These are phyloP conservation scores for Apamea crenata DNA, from an alignment of 2,888 invertebrate species.

Conservation along the genomic window DNA sequence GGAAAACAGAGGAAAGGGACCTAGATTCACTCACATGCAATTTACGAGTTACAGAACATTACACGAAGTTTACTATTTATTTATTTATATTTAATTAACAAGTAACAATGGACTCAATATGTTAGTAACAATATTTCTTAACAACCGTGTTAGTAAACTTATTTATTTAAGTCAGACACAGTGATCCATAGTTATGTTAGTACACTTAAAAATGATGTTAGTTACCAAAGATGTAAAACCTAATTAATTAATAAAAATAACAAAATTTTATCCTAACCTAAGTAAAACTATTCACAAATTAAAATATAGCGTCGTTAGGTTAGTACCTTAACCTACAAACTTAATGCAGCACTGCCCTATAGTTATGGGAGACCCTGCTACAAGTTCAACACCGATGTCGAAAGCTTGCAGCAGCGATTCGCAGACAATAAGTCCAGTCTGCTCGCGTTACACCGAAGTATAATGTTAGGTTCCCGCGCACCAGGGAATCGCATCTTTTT, in stretches of 20 bases:
- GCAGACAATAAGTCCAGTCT: background rate
- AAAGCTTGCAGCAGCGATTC: background rate
- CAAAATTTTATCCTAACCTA: too few relatives aligned
- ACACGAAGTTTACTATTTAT: background rate
- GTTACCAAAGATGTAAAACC: too few relatives aligned
- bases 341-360: background rate
- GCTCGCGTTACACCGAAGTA: too few relatives aligned
- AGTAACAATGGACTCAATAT: background rate
- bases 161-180: too few relatives aligned
- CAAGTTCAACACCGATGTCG: background rate
- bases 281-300: too few relatives aligned
- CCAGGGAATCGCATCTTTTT: background rate
- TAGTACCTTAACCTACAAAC: background rate
- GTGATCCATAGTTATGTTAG: too few relatives aligned
- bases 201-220: too few relatives aligned
- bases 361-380: background rate
- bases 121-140: too few relatives aligned
- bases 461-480: background rate
- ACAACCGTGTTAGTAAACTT: background rate
- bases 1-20: background rate
- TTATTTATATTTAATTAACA: background rate
- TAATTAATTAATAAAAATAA: too few relatives aligned
- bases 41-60: background rate
- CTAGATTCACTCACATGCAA: background rate
- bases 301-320: too few relatives aligned